phyloP scores from a whole-genome alignment of 1,140 invertebrate genomes.

The Drosophila obscura region DNA sequence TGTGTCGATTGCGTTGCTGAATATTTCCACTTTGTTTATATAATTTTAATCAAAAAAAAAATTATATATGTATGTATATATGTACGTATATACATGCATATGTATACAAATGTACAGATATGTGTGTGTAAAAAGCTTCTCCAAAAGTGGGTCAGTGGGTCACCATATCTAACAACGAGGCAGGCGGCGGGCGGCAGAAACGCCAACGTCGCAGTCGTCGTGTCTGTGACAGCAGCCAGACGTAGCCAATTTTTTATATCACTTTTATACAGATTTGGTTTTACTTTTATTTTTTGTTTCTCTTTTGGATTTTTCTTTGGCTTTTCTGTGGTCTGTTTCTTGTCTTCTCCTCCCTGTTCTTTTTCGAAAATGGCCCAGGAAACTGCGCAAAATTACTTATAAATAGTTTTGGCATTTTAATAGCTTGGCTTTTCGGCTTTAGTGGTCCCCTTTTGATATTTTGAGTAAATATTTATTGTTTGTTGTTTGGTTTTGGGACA shows the following conservation, averaged over 20 bases:
- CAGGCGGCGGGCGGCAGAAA: slow-evolving; percentile 31
- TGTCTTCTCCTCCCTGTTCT: slow-evolving; percentile 24
- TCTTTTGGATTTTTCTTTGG: slow-evolving; percentile 7
- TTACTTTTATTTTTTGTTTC: slow-evolving; percentile 17
- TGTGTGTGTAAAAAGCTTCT: slow-evolving; percentile 68
- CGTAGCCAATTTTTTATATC: slow-evolving; percentile 48
- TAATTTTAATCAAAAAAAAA: slow-evolving; percentile 80
- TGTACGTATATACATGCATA: slow-evolving; percentile 11
- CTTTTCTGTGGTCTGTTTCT: slow-evolving; percentile 33
- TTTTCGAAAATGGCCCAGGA: slow-evolving; percentile 33
- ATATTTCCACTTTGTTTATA: slow-evolving; percentile 83
- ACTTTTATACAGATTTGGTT: slow-evolving; percentile 35
- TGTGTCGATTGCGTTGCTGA: slow-evolving; percentile 82
- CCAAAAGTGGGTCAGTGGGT: slow-evolving; percentile 83
- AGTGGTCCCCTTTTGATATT: slow-evolving; percentile 21
- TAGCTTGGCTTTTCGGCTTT: slow-evolving; percentile 16
- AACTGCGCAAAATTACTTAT: slow-evolving; percentile 23
- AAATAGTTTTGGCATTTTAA: slow-evolving; percentile 61
- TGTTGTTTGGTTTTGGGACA: slow-evolving; percentile 28
- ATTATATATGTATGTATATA: slow-evolving; percentile 13
- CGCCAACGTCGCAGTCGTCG: slow-evolving; percentile 27
- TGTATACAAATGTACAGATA: slow-evolving; percentile 7
- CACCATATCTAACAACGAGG: slow-evolving; percentile 83
- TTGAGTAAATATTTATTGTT: slow-evolving; percentile 38
- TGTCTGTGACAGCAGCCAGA: slow-evolving; percentile 60